Conservation (phyloP, 2,113 vertebrate species). For the Psittacus erithacus region DNA sequence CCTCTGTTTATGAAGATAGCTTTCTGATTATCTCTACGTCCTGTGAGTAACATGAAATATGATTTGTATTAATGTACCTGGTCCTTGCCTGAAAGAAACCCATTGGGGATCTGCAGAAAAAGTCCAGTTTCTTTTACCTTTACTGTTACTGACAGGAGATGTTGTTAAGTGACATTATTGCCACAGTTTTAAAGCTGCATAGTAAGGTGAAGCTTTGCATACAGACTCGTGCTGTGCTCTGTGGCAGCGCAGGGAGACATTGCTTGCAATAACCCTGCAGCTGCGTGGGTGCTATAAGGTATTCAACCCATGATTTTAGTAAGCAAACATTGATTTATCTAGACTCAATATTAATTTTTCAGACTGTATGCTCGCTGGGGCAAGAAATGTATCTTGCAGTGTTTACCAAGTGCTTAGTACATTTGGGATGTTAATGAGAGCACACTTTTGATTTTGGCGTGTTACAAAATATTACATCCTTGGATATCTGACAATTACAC, state of each 20-base stretch:
- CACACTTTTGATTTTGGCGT: not conserved
- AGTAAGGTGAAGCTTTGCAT: not conserved
- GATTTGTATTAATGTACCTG: conserved; percentile 68
- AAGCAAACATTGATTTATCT: conserved; percentile 53
- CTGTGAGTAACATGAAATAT: conserved; percentile 72
- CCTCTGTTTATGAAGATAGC: conserved; percentile 83
- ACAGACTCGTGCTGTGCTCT: not conserved
- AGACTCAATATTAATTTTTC: conserved; percentile 60
- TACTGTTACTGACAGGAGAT: not conserved
- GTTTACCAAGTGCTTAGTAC: not conserved
- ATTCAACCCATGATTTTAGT: conserved; percentile 25
- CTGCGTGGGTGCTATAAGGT: not conserved
- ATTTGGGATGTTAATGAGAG: not conserved
- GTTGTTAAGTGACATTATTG: not conserved
- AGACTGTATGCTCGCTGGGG: conserved; percentile 7
- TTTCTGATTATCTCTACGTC: conserved; percentile 78
- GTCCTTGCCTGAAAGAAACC: conserved; percentile 38
- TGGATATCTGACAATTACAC: not conserved
- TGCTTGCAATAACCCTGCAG: not conserved
- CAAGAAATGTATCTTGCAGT: conserved; percentile 24
- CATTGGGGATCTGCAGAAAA: not conserved
- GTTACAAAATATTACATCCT: not conserved
- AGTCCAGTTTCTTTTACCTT: not conserved
- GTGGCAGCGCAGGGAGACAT: not conserved
- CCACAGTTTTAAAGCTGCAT: not conserved